phyloP scores from a whole-genome alignment of 2,113 vertebrate genomes.

The Euleptes europaea region DNA sequence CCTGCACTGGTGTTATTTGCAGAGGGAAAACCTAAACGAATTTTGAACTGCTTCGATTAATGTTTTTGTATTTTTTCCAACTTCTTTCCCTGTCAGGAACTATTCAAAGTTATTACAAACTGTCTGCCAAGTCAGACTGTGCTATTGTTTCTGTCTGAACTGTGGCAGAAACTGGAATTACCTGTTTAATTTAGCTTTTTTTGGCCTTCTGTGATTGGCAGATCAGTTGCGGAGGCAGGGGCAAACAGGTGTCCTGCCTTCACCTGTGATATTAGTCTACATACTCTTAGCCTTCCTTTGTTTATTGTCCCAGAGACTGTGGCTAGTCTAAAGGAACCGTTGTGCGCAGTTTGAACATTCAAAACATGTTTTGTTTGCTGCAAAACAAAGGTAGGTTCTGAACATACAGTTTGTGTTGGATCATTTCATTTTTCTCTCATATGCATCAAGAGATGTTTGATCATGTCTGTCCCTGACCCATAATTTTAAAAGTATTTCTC shows the following conservation, averaged over 20 bases:
- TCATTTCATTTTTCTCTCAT: conserved; percentile 23
- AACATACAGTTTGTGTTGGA: conserved; percentile 4
- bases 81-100: conserved; percentile 16
- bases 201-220: conserved; percentile 55
- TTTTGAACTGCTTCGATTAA: neutral
- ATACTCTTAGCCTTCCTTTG: conserved; percentile 32
- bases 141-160: conserved; percentile 57
- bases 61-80: neutral
- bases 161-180: conserved; percentile 60
- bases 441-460: conserved; percentile 2
- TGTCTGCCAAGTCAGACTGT: conserved; percentile 22
- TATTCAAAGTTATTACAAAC: conserved; percentile 22
- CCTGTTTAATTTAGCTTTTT: conserved; percentile 8
- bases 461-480: neutral
- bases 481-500: conserved; percentile 37
- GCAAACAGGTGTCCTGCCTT: conserved; percentile 52
- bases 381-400: neutral
- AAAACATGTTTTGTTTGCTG: conserved; percentile 10
- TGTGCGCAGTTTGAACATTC: neutral
- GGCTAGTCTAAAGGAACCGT: conserved; percentile 12
- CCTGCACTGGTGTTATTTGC: neutral
- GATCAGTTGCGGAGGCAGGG: conserved; percentile 24
- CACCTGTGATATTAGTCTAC: conserved; percentile 40
- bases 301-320: conserved; percentile 21
- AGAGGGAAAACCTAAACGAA: neutral